Conservation (phyloP, 1,140 invertebrate genomes). For the Apis florea region DNA sequence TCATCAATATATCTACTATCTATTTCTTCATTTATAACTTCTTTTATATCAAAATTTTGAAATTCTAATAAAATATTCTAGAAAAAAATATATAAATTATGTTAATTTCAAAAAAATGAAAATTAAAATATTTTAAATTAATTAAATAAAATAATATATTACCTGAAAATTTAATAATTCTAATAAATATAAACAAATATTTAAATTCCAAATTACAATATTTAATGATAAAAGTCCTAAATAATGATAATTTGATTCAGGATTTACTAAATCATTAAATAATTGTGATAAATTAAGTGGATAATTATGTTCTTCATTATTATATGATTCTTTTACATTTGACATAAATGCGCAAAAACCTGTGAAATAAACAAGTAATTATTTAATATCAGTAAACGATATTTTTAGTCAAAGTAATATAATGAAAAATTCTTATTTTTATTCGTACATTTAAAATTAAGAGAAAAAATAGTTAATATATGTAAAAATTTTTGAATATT, state of each 20-base stretch:
- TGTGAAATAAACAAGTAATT: conserved; percentile 44
- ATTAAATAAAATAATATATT: conserved; percentile 27
- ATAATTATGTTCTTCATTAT: conserved; percentile 66
- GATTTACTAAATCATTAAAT: conserved; percentile 67
- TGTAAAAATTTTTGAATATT: conserved; percentile 72
- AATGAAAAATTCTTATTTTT: conserved; percentile 14
- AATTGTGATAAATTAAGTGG: conserved; percentile 71
- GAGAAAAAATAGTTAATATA: conserved; percentile 71
- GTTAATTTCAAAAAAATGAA: too few relatives aligned
- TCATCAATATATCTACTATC: conserved; percentile 68
- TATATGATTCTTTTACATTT: conserved; percentile 50
- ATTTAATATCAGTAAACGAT: conserved; percentile 12
- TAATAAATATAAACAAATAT: conserved; percentile 72
- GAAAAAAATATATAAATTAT: conserved; percentile 23
- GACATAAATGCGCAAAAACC: conserved; percentile 74
- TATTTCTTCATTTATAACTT: conserved; percentile 59
- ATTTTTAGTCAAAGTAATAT: neutral
- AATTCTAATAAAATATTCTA: conserved; percentile 73
- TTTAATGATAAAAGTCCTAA: conserved; percentile 73
- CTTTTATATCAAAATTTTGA: conserved; percentile 62
- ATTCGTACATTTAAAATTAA: conserved; percentile 76
- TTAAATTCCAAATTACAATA: conserved; percentile 75
- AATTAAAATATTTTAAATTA: neutral
- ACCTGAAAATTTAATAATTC: conserved; percentile 74
- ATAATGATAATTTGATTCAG: conserved; percentile 73